These are phyloP conservation scores for Gymnoscopelus microlampas DNA, from an alignment of 2,797 vertebrate genomes.

Conservation along the genomic window DNA sequence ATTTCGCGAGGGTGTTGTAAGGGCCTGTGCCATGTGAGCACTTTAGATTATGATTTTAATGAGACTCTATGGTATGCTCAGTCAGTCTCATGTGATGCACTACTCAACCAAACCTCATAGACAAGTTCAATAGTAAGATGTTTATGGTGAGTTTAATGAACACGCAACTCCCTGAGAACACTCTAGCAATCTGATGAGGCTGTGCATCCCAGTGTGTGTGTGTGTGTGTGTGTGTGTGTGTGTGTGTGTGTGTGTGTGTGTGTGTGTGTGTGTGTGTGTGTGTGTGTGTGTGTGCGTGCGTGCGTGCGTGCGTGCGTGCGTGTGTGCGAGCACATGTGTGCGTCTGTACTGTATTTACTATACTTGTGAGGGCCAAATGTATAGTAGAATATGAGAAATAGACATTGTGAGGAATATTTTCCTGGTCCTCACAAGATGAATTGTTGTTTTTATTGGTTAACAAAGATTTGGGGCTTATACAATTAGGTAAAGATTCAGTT, in stretches of 20 bases:
- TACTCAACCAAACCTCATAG: constrained; percentile 17
- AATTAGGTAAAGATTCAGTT: too few relatives aligned
- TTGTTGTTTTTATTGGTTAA: too few relatives aligned
- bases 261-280: constrained; percentile 23
- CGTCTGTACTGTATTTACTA: not conserved
- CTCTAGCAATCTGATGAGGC: constrained; percentile 33
- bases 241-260: constrained; percentile 22
- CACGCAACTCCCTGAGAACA: constrained; percentile 28
- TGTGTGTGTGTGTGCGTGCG: constrained; percentile 28
- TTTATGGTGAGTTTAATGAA: constrained; percentile 35
- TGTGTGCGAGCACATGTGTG: constrained; percentile 8
- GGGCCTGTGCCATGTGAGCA: constrained; percentile 13
- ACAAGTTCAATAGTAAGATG: constrained; percentile 20
- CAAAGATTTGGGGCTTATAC: too few relatives aligned
- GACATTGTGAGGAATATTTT: too few relatives aligned
- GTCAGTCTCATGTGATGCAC: not conserved
- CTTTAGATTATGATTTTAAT: constrained; percentile 33
- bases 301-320: constrained; percentile 31
- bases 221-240: constrained; percentile 9
- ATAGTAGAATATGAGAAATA: too few relatives aligned
- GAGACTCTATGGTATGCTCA: constrained; percentile 20
- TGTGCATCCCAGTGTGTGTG: constrained; percentile 23
- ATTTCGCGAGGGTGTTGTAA: constrained; percentile 10
- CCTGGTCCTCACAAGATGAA: too few relatives aligned
- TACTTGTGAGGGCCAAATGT: not conserved